Conservation (phyloP, 2,888 invertebrate species). For the Himalopsyche japonica region DNA sequence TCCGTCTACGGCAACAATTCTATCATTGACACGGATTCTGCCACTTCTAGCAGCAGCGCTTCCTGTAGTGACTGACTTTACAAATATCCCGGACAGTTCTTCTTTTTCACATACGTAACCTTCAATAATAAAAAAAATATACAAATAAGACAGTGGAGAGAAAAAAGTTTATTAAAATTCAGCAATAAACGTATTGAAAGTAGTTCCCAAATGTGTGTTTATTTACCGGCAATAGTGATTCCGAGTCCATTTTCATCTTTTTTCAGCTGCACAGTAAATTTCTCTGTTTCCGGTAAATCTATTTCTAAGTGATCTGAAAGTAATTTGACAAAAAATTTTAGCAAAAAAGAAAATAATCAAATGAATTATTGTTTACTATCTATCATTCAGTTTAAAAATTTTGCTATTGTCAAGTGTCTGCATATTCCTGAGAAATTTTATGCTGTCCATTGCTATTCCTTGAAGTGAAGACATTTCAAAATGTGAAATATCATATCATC, state of each 20-base stretch:
- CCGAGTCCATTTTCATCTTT: slow-evolving; percentile 94
- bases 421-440: background rate
- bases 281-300: slow-evolving; percentile 88
- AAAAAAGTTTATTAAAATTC: background rate
- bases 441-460: too few relatives aligned
- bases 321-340: too few relatives aligned
- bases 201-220: background rate
- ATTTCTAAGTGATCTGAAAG: slow-evolving; percentile 55
- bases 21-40: slow-evolving; percentile 93
- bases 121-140: slow-evolving; percentile 39
- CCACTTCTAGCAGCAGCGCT: slow-evolving; percentile 95
- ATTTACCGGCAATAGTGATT: slow-evolving; percentile 84
- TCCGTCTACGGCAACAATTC: slow-evolving; percentile 97
- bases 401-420: background rate
- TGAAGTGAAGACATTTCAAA: too few relatives aligned
- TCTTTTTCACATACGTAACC: slow-evolving; percentile 98
- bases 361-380: too few relatives aligned
- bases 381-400: background rate
- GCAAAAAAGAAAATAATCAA: background rate
- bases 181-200: background rate
- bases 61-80: slow-evolving; percentile 95
- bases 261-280: slow-evolving; percentile 89
- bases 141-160: background rate
- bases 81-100: slow-evolving; percentile 97
- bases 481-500: too few relatives aligned